Conservation (phyloP, 2,888 invertebrate species). For the Tenthredo distinguenda region DNA sequence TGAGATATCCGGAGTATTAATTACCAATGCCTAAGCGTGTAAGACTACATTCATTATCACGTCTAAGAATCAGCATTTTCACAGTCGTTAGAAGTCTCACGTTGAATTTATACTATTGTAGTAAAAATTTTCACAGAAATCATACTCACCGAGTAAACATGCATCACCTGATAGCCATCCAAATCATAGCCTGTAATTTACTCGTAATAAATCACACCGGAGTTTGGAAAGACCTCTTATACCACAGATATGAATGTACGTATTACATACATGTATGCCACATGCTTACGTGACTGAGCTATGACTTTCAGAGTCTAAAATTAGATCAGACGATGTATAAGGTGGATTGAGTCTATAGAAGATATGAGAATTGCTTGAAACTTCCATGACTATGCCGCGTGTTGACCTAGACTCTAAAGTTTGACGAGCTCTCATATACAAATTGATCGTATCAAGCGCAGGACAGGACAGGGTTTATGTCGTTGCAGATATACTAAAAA, state of each 20-base stretch:
- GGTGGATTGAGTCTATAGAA: constrained; percentile 20
- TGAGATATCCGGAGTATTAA: neutral
- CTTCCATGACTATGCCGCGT: neutral
- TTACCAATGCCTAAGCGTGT: neutral
- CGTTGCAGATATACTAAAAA: neutral
- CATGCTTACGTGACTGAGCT: constrained; percentile 10
- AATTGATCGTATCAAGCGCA: constrained; percentile 19
- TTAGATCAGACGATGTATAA: constrained; percentile 22
- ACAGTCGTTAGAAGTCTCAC: neutral
- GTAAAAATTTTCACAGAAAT: constrained; percentile 26
- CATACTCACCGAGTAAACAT: neutral
- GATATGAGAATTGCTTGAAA: constrained; percentile 3
- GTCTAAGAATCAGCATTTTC: constrained; percentile 1
- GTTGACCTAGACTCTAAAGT: constrained; percentile 21
- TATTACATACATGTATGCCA: neutral
- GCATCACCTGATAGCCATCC: constrained; percentile 27
- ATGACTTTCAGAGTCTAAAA: constrained; percentile 4
- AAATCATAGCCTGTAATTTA: constrained; percentile 39
- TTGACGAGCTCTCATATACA: constrained; percentile 1
- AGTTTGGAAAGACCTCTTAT: constrained; percentile 14
- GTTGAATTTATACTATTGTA: neutral
- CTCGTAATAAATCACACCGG: constrained; percentile 18
- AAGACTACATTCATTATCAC: constrained; percentile 1
- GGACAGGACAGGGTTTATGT: neutral
- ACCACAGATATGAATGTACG: neutral